Conservation (phyloP, 2,888 invertebrate genomes). For the Acronicta alni region DNA sequence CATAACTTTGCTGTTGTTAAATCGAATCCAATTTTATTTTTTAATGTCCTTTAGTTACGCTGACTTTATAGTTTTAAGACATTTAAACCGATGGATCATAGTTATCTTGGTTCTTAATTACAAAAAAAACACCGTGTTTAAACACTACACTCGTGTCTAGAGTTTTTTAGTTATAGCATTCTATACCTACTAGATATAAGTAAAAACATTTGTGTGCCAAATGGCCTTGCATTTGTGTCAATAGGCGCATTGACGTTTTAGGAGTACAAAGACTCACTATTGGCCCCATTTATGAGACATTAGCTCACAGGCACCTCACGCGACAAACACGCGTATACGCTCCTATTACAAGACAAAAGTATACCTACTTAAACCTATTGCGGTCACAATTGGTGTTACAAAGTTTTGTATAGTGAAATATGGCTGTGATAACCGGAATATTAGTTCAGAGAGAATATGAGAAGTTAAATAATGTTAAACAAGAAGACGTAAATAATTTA, state of each 20-base stretch:
- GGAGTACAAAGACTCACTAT: slow-evolving; percentile 48
- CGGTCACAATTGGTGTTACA: not conserved
- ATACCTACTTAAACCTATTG: not conserved
- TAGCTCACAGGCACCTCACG: slow-evolving; percentile 38
- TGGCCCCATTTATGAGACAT: slow-evolving; percentile 50
- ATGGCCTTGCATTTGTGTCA: slow-evolving; percentile 55
- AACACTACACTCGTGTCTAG: not conserved
- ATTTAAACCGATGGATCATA: no score
- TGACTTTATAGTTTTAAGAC: no score
- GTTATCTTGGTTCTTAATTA: no score
- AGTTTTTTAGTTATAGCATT: not conserved
- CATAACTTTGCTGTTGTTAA: no score
- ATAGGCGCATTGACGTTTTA: slow-evolving; percentile 47
- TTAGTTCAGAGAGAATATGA: slow-evolving; percentile 83
- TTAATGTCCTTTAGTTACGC: no score
- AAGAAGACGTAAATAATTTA: slow-evolving; percentile 87
- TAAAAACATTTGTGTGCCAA: slow-evolving; percentile 19
- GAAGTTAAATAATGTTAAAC: slow-evolving; percentile 88
- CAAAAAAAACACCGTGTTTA: no score
- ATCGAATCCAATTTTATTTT: no score
- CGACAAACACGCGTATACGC: slow-evolving; percentile 25
- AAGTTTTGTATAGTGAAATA: slow-evolving; percentile 40
- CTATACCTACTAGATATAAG: slow-evolving; percentile 8
- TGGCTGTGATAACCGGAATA: slow-evolving; percentile 58
- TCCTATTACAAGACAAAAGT: slow-evolving; percentile 2